Base-by-base conservation (phyloP, 2,888 invertebrate species). In the Nudaria mundana region DNA sequence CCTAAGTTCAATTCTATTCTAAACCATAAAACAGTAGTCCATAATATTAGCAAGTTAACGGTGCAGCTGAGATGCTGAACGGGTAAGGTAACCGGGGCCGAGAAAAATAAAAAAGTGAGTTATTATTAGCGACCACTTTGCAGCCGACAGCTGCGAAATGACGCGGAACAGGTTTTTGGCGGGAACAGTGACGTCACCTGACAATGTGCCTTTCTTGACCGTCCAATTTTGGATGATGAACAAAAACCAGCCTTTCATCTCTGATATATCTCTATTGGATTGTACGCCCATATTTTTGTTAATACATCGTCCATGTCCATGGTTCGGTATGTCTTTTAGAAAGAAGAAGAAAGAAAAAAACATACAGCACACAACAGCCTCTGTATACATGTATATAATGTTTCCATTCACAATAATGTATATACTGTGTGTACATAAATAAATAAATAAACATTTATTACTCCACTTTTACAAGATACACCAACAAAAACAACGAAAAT, bases 61-160 rank as follows among this genome's bases (percentile, higher is more conserved):
- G 84, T 82, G 78, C 76, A 79, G 66, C 71, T 66, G 57, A 63
- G 76, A 76, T 75, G 76, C 75, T 72, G 71, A 72, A 71, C 57
- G 69, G 59, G 56, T 57, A 58, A 48, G 70, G 3, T 33, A 24
- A 15, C 33, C 66, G 65, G 66, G 65, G 71, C 63, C 55, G 53
- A 62, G 58, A 40, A 44, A 48, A 64, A 67, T 66, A 75, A 68
- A 70, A 61, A 65, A 64, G 63, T 75, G 71, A 73, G 63, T 55
- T 67, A 76, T 72, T 76, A 71, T 73, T 68, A 56, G 70, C 75
- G 62, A 72, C 80, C 69, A 61, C 68, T 81, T 82, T 68, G 63
- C 66, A 66, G 73, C 52, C 80, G 84, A 82, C 87, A 85, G 85
- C 86, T 88, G 87, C 87, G 82, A 82, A 83, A 77, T 81, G 83